A percentile compares a stretch with the other conserved stretches of the same genome.
phyloP scores from a whole-genome alignment of 2,113 vertebrate genomes.

The Neodontobutis hainanensis region DNA sequence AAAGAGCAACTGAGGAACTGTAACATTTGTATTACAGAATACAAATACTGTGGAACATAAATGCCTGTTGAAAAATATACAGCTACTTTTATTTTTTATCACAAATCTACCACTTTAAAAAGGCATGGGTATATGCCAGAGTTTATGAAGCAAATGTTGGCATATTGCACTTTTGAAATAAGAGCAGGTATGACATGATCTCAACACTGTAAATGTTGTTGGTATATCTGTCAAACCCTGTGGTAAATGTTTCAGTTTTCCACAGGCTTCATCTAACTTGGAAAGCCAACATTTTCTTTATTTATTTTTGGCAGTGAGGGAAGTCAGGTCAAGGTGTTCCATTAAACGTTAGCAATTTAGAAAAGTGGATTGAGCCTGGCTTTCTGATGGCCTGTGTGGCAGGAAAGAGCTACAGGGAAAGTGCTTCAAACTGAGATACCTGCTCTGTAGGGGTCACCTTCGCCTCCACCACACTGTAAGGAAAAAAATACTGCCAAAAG shows the following conservation, averaged over 20 bases:
- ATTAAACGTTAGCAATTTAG: conserved; percentile 74
- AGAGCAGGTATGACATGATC: background rate
- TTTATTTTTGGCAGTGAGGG: conserved; percentile 63
- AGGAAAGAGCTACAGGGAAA: conserved; percentile 64
- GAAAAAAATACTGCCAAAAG: conserved; percentile 46
- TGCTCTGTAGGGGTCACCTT: conserved; percentile 73
- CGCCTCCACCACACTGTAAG: conserved; percentile 44
- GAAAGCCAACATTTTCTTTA: conserved; percentile 59
- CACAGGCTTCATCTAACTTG: conserved; percentile 48
- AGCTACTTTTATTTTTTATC: too few relatives aligned
- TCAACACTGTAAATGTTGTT: background rate
- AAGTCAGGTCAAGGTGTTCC: conserved; percentile 74
- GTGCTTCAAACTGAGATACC: conserved; percentile 59
- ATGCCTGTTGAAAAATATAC: too few relatives aligned
- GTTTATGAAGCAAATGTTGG: background rate
- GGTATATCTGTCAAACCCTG: conserved; percentile 50
- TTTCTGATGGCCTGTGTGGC: conserved; percentile 59
- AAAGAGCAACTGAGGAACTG: too few relatives aligned
- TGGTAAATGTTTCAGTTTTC: conserved; percentile 62
- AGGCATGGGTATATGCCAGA: too few relatives aligned
- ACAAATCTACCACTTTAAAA: too few relatives aligned
- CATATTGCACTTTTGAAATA: background rate
- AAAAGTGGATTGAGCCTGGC: conserved; percentile 66
- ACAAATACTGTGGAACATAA: too few relatives aligned
- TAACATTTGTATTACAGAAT: too few relatives aligned